phyloP scores from a whole-genome alignment of 2,888 invertebrate genomes.

The Itoplectis maculator region DNA sequence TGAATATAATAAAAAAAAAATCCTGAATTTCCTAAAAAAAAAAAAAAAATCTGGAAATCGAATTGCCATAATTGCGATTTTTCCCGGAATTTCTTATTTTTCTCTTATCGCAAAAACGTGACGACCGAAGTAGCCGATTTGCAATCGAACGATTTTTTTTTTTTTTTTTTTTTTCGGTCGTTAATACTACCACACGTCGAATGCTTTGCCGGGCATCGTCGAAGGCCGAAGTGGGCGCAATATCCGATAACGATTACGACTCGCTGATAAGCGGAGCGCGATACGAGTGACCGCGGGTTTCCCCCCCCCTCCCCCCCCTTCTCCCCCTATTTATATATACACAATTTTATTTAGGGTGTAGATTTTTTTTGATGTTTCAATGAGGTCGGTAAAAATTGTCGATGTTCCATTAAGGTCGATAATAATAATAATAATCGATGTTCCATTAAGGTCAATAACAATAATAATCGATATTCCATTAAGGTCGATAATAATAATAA shows the following conservation, averaged over 20 bases:
- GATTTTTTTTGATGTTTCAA: no score
- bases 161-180: not conserved
- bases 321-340: no score
- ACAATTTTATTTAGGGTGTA: no score
- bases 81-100: slow-evolving; percentile 34
- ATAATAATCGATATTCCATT: no score
- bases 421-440: no score
- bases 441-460: no score
- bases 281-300: not conserved
- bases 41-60: not conserved
- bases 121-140: slow-evolving; percentile 17
- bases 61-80: slow-evolving; percentile 7
- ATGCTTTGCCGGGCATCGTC: slow-evolving; percentile 23
- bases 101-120: slow-evolving; percentile 27
- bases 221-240: slow-evolving; percentile 44
- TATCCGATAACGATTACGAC: slow-evolving; percentile 47
- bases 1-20: no score
- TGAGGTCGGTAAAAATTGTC: no score
- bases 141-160: not conserved
- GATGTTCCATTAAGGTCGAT: no score
- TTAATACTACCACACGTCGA: not conserved
- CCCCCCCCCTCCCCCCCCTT: no score
- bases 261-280: slow-evolving; percentile 41
- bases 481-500: no score
- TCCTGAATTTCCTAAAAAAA: no score